These are phyloP conservation scores for Aphaenogaster floridana DNA, from an alignment of 1,140 invertebrate species.

Conservation along the genomic window DNA sequence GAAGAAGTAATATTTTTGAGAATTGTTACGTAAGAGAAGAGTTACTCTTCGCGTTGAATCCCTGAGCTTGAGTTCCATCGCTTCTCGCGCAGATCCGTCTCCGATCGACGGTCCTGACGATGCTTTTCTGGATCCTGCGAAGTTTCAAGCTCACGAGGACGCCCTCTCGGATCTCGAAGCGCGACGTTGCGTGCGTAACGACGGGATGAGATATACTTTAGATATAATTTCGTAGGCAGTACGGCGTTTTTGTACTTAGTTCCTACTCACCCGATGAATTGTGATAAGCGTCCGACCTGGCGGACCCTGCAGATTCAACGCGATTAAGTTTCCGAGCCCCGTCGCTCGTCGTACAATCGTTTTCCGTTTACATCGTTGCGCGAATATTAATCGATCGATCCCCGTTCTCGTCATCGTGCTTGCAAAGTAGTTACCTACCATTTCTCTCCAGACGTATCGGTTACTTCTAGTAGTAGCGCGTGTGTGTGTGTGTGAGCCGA, in stretches of 20 bases:
- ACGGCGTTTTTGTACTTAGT: conserved; percentile 49
- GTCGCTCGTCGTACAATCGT: background rate
- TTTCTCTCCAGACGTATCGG: conserved; percentile 21
- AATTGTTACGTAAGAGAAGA: too few relatives aligned
- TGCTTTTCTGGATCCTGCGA: background rate
- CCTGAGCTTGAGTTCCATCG: background rate
- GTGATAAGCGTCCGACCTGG: conserved; percentile 44
- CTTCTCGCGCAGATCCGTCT: background rate
- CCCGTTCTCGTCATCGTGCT: background rate
- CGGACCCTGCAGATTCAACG: conserved; percentile 19
- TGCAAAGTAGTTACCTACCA: background rate
- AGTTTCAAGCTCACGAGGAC: background rate
- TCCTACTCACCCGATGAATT: conserved; percentile 50
- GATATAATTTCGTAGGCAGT: conserved; percentile 51
- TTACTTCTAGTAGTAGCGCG: background rate
- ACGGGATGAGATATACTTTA: conserved; percentile 42
- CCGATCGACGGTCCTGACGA: background rate
- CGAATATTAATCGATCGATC: background rate
- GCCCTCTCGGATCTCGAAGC: conserved; percentile 26
- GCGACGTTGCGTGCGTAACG: conserved; percentile 4
- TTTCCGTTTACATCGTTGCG: background rate
- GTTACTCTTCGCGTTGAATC: background rate
- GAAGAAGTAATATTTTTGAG: background rate
- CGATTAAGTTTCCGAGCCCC: conserved; percentile 13
- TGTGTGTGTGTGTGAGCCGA: background rate